Evolutionary conservation across 2,113 vertebrate species (phyloP).

Genomic region (Phasianus colchicus): DNA sequence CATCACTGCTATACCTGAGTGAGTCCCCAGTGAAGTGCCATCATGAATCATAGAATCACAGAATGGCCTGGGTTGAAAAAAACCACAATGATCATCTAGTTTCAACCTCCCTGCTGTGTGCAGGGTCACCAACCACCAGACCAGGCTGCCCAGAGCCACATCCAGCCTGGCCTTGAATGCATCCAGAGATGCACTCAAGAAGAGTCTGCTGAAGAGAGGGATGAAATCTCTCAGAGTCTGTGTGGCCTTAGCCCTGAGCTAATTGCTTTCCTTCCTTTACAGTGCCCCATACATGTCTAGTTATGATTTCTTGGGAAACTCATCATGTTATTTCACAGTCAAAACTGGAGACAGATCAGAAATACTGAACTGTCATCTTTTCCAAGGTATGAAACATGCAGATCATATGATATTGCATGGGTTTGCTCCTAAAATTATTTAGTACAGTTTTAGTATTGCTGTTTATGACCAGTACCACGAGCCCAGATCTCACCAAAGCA

Average conservation of each 20-base stretch:
- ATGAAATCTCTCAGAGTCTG: not conserved
- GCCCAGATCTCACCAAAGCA: not conserved
- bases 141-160: no score
- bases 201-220: not conserved
- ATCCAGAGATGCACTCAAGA: not conserved
- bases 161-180: no score
- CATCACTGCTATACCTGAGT: not conserved
- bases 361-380: not conserved
- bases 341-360: not conserved
- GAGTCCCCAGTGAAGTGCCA: not conserved
- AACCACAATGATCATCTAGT: no score
- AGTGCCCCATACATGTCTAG: not conserved
- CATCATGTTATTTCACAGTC: not conserved
- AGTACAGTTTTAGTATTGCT: not conserved
- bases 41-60: no score
- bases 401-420: not conserved
- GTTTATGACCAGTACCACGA: not conserved
- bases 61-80: no score
- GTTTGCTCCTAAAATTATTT: not conserved
- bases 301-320: not conserved
- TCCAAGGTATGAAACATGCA: not conserved
- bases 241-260: not conserved
- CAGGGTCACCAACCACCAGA: no score
- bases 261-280: not conserved
- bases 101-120: no score